Evolutionary conservation across 2,797 vertebrate species (phyloP).

Genomic region (Acanthopagrus latus): DNA sequence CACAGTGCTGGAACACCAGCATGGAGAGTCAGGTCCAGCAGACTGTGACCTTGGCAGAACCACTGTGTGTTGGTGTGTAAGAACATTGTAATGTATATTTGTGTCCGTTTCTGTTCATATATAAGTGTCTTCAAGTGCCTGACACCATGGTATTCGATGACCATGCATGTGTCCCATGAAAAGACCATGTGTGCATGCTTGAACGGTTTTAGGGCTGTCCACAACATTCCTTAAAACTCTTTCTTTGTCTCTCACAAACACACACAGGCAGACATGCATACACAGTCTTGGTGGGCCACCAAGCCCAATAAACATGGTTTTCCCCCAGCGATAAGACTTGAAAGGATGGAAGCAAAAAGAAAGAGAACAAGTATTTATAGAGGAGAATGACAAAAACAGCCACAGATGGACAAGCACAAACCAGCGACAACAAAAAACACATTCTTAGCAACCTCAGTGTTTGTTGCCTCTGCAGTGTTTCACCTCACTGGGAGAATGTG

Average conservation of each 20-base stretch:
- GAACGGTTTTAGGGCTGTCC: constrained; percentile 54
- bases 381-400: constrained; percentile 63
- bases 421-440: constrained; percentile 23
- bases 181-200: constrained; percentile 62
- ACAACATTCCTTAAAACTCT: constrained; percentile 57
- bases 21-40: constrained; percentile 69
- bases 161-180: constrained; percentile 37
- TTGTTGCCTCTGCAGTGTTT: constrained; percentile 5
- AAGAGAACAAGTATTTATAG: constrained; percentile 58
- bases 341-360: constrained; percentile 57
- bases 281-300: constrained; percentile 62
- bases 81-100: constrained; percentile 1
- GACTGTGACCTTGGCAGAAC: constrained; percentile 77
- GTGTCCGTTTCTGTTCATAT: no score
- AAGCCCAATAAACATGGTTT: constrained; percentile 70
- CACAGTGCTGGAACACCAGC: constrained; percentile 74
- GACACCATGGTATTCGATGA: constrained; percentile 21
- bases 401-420: constrained; percentile 52
- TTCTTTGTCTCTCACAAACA: constrained; percentile 15
- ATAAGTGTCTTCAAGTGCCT: background rate
- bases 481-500: background rate
- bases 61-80: constrained; percentile 47
- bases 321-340: constrained; percentile 67
- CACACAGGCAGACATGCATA: constrained; percentile 39
- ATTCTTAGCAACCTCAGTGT: constrained; percentile 8